Base-by-base conservation (phyloP, 2,113 vertebrate species). In the Saguinus midas region DNA sequence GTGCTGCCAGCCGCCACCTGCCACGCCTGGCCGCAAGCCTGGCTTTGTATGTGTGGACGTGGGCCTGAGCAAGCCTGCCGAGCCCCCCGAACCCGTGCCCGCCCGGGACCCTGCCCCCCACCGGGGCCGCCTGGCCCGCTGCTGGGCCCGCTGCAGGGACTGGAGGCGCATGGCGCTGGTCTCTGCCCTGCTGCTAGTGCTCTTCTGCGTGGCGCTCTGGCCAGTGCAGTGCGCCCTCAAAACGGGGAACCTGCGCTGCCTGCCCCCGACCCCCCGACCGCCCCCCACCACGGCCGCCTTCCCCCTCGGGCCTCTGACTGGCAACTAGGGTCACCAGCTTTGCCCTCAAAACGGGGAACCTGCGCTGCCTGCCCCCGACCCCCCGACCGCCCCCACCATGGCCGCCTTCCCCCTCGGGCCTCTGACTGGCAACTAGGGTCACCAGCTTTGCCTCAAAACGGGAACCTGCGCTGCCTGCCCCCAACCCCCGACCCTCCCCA, bases 151-250 rank as follows among this genome's bases (percentile, higher is more conserved):
- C 13, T 98, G 99, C 0, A 92, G 98, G 0, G 99, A 99, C 97
- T 99, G 99, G 99, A 99, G 99, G 70, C 98, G 99, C 23, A 70
- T 99, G 45, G 4, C 99, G 0, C 98, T 99, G n/a, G 98, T 99
- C 76, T 66, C 99, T 0, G 83, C 98, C 0, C 86, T 99, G 45
- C 97, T 99, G 94, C 90, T 99, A 35, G 97, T 99, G 94, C 98
- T 99, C 0, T 97, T 99, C 80, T 99, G 99, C 6, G 97, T 99
- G 17, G 98, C 99, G 45, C 96, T 99, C 48, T 99, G 99, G 99
- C 99, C 99, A 0, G 98, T 99, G 88, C 99, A 99, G 97, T 99
- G 99, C 0, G 99, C 99, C 0, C 98, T 99, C 79, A 99, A 98
- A 97, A 99, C 99, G 0, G 99, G 99, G 1, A 99, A 98, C 97